Base-by-base conservation (phyloP, 2,797 vertebrate genomes). In the Echeneis naucrates region DNA sequence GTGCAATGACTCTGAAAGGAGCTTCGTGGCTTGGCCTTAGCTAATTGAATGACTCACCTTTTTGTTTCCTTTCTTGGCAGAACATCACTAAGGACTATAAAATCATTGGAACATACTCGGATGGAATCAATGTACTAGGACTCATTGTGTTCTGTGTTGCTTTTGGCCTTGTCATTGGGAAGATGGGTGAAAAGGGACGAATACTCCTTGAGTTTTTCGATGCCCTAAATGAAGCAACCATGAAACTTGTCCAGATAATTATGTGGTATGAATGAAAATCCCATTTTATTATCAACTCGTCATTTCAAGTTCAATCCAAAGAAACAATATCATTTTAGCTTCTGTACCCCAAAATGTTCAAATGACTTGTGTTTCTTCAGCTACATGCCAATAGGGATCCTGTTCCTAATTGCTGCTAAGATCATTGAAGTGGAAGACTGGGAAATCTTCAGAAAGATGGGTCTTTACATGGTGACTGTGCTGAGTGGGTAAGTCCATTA, bases 351-450 rank as follows among this genome's bases (percentile, higher is more conserved):
- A 64, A 14, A 58, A 5, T 33, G 42, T 21, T 69, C 14, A 32
- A 32, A 42, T 2, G 59, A 2, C 4, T 13, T 71, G 17, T 68
- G 33, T 67, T 24, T 44, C 79, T 94, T 33, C 89, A 99, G 98
- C 90, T 99, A 99, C 88, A 99, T 99, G 98, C 98, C 98, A 0
- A 1, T 98, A 1, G 98, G 98, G 27, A 98, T 99, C 62, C 86
- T 99, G 77, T 99, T 99, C 93, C 94, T 99, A 40, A 97, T 99
- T 91, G 98, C 98, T 42, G 97, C 97, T 47, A 99, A 99, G 90
- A 98, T 99, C 90, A 95, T 99, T 40, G 96, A 98, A 92, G 98
- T 99, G 79, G 97, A 99, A 75, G 95, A 99, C 94, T 99, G 97
- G 98, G 97, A 99, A 85, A 98, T 99, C 90, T 99, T 99, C 86